These are phyloP conservation scores for Pedicia rivosa DNA, from an alignment of 2,888 invertebrate genomes.

Conservation along the genomic window DNA sequence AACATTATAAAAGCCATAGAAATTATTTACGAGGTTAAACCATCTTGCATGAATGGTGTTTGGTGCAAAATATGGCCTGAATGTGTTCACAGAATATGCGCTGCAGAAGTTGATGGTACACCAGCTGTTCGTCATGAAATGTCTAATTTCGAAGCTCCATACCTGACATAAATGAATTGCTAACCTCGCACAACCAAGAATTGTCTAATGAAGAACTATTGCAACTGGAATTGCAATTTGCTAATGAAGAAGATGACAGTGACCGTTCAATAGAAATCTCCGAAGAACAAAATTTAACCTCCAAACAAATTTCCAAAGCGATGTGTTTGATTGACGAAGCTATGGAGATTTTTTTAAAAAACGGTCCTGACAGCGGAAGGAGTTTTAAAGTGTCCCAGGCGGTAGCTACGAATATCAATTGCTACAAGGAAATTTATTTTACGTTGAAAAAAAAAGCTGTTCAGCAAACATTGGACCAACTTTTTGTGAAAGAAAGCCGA, in stretches of 20 bases:
- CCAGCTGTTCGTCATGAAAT: slow-evolving; percentile 12
- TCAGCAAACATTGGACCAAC: too few species aligned
- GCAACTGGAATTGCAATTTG: slow-evolving; percentile 8
- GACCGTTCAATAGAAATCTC: not conserved
- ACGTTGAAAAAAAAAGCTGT: too few species aligned
- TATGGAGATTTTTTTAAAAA: slow-evolving; percentile 5
- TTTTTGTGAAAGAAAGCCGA: too few species aligned
- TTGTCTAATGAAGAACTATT: slow-evolving; percentile 11
- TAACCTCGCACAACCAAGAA: slow-evolving; percentile 13
- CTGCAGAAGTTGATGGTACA: slow-evolving; percentile 10
- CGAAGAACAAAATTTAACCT: not conserved
- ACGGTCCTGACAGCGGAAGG: slow-evolving; percentile 6
- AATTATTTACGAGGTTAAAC: slow-evolving; percentile 13
- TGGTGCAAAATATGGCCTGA: slow-evolving; percentile 1
- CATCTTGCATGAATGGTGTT: slow-evolving; percentile 6
- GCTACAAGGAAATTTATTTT: too few species aligned
- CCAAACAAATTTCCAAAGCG: not conserved
- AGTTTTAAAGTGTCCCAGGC: too few species aligned
- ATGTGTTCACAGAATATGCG: not conserved
- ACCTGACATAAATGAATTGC: slow-evolving; percentile 12
- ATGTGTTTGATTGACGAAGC: not conserved
- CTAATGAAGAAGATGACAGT: not conserved
- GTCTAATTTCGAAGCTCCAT: slow-evolving; percentile 11
- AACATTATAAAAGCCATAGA: slow-evolving; percentile 9
- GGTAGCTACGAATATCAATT: too few species aligned